Evolutionary conservation across 2,113 vertebrate species (phyloP), one percentile per base, ranked within the genome.

Genomic region (Taurulus bubalis): DNA sequence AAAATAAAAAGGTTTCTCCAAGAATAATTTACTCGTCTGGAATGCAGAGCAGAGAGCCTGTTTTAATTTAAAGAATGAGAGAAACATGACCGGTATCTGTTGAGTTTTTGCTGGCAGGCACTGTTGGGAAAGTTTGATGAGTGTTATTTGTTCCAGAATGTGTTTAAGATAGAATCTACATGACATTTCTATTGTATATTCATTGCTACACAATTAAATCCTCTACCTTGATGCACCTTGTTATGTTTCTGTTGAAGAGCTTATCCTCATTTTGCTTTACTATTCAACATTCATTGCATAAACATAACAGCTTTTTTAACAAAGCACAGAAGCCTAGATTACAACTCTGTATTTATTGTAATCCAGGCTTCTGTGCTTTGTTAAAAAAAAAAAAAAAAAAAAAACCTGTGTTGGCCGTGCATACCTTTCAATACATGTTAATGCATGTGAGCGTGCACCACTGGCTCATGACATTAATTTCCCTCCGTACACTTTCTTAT

Each of bases 31-130:
- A 49, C 71, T 75, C 6, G 28, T 63, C 28, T 58, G 32, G 45
- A 36, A 67, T 38, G 62, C 49, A 38, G 72, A 67, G 55, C 60
- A 55, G 56, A 56, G 55, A 32, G 45, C 67, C 82, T 71, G 85
- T 82, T 42, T 75, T 66, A 56, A 75, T 71, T 71, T 62, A 79
- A 66, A 77, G 47, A 36, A 47, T 3, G 40, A 18, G 62, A 32
- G 28, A 32, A 20, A 71, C 24, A 26, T n/a, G 34, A 38, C 22
- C 62, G 18, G 51, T 49, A 12, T 47, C 22, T 47, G 34, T 6
- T 18, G 67, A 47, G 24, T 2, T 56, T 30, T 24, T 10, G 56
- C 83, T 64, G 7, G 40, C 70, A 60, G 75, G 53, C 51, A 45
- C 1, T 0, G 58, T n/a, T 7, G 62, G 40, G 47, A 38, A 56